Conservation (phyloP, 1,140 invertebrate genomes). For the Drosophila prosaltans region DNA sequence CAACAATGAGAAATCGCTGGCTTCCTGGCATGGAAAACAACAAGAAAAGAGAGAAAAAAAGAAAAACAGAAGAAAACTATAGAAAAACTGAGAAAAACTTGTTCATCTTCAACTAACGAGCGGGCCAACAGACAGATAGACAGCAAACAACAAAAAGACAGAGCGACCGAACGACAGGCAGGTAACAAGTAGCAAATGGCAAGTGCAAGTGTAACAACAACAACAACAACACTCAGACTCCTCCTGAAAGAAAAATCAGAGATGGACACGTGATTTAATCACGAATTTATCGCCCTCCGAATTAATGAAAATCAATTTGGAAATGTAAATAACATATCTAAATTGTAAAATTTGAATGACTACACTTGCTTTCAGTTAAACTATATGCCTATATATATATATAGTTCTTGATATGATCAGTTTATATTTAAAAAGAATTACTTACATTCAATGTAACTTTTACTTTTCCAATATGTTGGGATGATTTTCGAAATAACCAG, state of each 20-base stretch:
- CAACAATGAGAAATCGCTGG: conserved; percentile 74
- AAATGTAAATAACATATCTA: too few relatives aligned
- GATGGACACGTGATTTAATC: not conserved
- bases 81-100: conserved; percentile 61
- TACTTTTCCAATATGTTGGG: too few relatives aligned
- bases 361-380: too few relatives aligned
- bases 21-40: conserved; percentile 69
- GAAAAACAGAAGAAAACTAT: conserved; percentile 38
- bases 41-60: conserved; percentile 33
- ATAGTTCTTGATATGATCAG: too few relatives aligned
- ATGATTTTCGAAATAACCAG: too few relatives aligned
- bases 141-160: not conserved
- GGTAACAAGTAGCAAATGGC: conserved; percentile 54
- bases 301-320: too few relatives aligned
- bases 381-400: too few relatives aligned
- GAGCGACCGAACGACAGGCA: conserved; percentile 9
- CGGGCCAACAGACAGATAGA: conserved; percentile 27
- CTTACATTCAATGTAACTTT: too few relatives aligned
- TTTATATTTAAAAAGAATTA: too few relatives aligned
- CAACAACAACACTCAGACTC: not conserved
- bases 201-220: conserved; percentile 78
- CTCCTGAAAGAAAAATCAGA: not conserved
- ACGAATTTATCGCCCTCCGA: too few relatives aligned
- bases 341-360: too few relatives aligned
- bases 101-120: conserved; percentile 70